Evolutionary conservation across 1,140 invertebrate genomes (phyloP).

Genomic region (Aphelenchoides avenae): DNA sequence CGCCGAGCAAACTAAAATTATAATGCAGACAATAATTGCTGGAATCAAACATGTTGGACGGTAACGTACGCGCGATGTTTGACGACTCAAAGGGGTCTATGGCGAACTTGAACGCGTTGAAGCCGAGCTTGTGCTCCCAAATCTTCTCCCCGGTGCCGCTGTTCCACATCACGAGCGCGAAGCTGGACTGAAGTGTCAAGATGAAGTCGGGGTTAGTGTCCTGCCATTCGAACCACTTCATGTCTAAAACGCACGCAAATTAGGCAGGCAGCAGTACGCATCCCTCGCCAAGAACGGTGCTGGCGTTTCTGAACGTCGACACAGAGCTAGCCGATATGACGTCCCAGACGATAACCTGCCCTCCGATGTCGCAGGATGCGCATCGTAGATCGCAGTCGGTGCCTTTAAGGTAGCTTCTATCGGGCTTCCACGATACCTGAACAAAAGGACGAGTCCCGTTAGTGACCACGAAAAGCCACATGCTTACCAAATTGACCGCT

Average conservation of each 20-base stretch:
- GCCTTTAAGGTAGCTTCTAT: constrained; percentile 9
- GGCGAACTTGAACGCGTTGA: constrained; percentile 30
- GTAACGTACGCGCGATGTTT: constrained; percentile 24
- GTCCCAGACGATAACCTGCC: constrained; percentile 33
- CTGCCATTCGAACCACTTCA: constrained; percentile 41
- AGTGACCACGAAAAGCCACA: not conserved
- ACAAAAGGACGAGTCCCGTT: constrained; percentile 21
- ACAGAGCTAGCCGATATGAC: constrained; percentile 17
- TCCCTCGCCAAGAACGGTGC: constrained; percentile 1
- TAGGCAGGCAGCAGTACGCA: constrained; percentile 10
- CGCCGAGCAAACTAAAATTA: constrained; percentile 16
- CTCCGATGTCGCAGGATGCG: constrained; percentile 35
- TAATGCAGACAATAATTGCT: not conserved
- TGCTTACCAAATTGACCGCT: constrained; percentile 39
- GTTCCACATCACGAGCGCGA: constrained; percentile 31
- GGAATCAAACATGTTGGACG: constrained; percentile 3
- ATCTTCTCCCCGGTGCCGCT: constrained; percentile 22
- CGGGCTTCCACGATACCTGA: constrained; percentile 6
- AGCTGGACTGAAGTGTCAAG: constrained; percentile 36
- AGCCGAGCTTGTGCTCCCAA: constrained; percentile 26
- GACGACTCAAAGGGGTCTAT: constrained; percentile 34
- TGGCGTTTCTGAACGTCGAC: constrained; percentile 17
- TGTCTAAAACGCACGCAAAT: constrained; percentile 25
- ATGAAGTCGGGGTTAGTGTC: constrained; percentile 32
- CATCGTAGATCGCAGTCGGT: constrained; percentile 19